Conservation (phyloP, 2,113 vertebrate species). For the Corythornis madagascariensis region DNA sequence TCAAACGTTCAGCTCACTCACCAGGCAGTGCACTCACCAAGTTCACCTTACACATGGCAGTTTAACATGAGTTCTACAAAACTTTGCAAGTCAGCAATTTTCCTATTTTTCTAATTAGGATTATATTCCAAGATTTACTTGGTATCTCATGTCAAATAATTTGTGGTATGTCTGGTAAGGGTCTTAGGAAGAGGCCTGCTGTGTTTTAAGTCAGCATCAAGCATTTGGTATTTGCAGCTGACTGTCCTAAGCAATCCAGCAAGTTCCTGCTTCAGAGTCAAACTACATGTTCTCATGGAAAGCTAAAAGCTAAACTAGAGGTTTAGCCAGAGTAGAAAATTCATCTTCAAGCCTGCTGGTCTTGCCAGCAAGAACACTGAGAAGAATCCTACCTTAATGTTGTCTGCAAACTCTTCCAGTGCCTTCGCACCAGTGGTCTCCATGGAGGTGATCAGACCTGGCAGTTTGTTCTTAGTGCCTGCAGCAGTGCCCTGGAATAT, state of each 20-base stretch:
- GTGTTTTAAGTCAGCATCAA: background rate
- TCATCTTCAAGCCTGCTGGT: background rate
- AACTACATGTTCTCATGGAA: background rate
- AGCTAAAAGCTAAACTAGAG: background rate
- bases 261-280: background rate
- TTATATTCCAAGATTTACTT: background rate
- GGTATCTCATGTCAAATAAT: background rate
- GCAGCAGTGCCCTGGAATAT: constrained; percentile 90
- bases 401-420: constrained; percentile 97
- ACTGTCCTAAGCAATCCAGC: background rate
- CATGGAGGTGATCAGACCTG: constrained; percentile 94
- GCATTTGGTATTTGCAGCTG: background rate
- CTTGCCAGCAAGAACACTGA: background rate
- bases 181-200: background rate
- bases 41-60: background rate
- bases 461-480: constrained; percentile 98
- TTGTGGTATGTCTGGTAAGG: background rate
- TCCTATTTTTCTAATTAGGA: background rate
- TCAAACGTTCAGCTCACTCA: background rate
- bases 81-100: background rate
- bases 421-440: constrained; percentile 96
- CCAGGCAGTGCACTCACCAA: background rate
- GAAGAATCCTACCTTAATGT: constrained; percentile 87
- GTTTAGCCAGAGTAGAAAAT: background rate
- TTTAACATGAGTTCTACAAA: background rate